Evolutionary conservation across 2,113 vertebrate genomes (phyloP), one percentile per base, ranked within the genome.

Genomic region (Saimiri boliviensis): DNA sequence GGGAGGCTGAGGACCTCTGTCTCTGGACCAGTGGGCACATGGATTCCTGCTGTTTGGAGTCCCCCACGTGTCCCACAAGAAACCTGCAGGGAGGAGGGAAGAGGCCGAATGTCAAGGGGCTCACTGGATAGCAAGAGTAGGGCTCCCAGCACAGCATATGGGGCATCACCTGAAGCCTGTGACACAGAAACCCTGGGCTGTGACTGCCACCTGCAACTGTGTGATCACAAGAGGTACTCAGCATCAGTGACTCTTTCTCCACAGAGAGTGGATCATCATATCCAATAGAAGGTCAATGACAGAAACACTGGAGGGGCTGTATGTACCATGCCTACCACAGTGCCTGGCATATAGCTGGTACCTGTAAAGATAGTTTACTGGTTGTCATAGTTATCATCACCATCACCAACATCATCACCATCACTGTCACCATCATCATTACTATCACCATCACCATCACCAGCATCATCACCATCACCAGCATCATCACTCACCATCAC

Each of bases 401-500:
- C 11, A 45, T 19, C 49, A 63, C 6, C 84, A 30, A 2, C 74
- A 17, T 1, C 7, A 74, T 1, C 54, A 73, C 2, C 80, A 74
- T 47, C 42, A 73, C 5, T 7, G 32, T 0, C 9, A 42, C 2
- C 16, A 60, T 6, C 66, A 25, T 14, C 49, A 74, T 17, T 2
- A 23, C 42, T 8, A n/a, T 1, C 30, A 23, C 0, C 70, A 45
- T 2, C 37, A 89, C 0, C 56, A 76, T 1, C 21, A 82, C 0
- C 37, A 45, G 5, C 58, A 21, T 10, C 37, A 74, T 0, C 42
- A 27, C 0, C 4, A 49, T 0, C 35, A n/a, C 5, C 17, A 71
- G 1, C 16, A 76, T 0, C 37, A 56, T 0, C 45, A 0, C 40
- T 6, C 47, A 37, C 1, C 40, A 58, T 0, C 45, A 19, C 2